Conservation (phyloP, 2,797 vertebrate species). For the Salmo trutta region DNA sequence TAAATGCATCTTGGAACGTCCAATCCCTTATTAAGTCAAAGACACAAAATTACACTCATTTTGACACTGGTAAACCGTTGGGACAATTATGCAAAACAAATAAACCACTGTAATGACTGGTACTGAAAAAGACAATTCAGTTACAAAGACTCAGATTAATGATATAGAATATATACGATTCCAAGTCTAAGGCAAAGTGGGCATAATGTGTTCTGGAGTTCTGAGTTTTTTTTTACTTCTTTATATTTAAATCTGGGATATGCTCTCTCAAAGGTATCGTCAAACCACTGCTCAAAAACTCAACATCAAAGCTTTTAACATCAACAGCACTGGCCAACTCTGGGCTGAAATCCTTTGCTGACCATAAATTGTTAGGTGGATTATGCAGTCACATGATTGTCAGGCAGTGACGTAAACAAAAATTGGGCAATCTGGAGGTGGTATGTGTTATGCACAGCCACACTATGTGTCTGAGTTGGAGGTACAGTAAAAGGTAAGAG, state of each 20-base stretch:
- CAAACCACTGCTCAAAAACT: background rate
- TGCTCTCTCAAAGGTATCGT: background rate
- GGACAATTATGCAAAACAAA: slow-evolving; percentile 14
- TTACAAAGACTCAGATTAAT: background rate
- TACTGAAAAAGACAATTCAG: background rate
- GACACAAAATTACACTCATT: slow-evolving; percentile 45
- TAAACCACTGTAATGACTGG: background rate
- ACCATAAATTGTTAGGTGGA: slow-evolving; percentile 7
- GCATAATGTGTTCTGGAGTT: background rate
- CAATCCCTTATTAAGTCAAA: slow-evolving; percentile 45
- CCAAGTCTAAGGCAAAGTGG: background rate
- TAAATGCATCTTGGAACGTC: slow-evolving; percentile 38
- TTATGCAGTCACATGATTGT: background rate
- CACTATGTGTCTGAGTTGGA: background rate
- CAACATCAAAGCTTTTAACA: background rate
- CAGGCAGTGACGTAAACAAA: background rate
- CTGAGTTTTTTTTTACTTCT: background rate
- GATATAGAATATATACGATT: too few species aligned
- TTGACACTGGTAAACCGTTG: slow-evolving; percentile 16
- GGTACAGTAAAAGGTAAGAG: background rate
- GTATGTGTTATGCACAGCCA: background rate
- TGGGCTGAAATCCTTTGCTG: background rate
- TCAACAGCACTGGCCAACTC: background rate
- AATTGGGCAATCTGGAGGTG: background rate
- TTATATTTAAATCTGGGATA: too few species aligned